Evolutionary conservation across 2,113 vertebrate genomes (phyloP), one percentile per base, ranked within the genome.

Genomic region (Collichthys lucidus): DNA sequence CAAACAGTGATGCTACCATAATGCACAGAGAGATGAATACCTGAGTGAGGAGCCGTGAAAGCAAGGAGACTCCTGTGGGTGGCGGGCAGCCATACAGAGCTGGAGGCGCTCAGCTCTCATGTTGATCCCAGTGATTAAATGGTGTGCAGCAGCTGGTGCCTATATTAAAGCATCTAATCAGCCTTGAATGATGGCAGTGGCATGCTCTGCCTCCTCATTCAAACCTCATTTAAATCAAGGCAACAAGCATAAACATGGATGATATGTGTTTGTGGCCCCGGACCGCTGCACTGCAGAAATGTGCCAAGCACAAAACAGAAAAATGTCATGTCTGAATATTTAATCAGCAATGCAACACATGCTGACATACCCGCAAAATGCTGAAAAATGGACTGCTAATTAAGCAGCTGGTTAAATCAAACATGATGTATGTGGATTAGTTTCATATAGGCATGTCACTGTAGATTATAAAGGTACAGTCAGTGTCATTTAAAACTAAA

Each of bases 111-210:
- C 29, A 3, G 46, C 68, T 50, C 74, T 79, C 56, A 9, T 68
- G 73, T 82, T 74, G 50, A 83, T 83, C 29, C 71, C 42, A 71
- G 72, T 92, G 92, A 90, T 92, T 85, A 91, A 91, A 87, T 80
- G 79, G 47, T 86, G 60, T 63, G 82, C 91, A 86, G 86, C 91
- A 93, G 90, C 89, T 92, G 91, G 79, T 76, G 84, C 74, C 77
- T 91, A 77, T 83, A 92, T 91, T 92, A 84, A 88, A 90, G 67
- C 82, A 89, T 83, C 83, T 91, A 92, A 94, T 92, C 88, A 89
- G n/a, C 84, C 75, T 64, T 82, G 86, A 91, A 82, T 88, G 87
- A 91, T 90, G 87, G 83, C 2, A 31, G 66, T 10, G 15, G 55
- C 74, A 70, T 22, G 24, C 53, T 81, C 72, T 42, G 63, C 74